Base-by-base conservation (phyloP, 2,888 invertebrate species). In the Halocaridina rubra region DNA sequence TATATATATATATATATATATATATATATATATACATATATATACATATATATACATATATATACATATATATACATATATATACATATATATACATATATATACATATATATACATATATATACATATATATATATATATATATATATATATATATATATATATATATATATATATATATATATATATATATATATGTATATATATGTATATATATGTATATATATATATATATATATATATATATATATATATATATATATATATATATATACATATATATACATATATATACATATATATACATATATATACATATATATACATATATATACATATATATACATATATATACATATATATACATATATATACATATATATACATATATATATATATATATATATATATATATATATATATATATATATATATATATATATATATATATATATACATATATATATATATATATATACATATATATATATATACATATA, bases 61-160 rank as follows among this genome's bases (percentile, higher is more conserved):
- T 86, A 77, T 69, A 75, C 89, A 85, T 85, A 84, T 82, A 67
- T 78, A 77, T 88, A 81, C 72, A 79, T 80, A 80, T 72, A 84
- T 78, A 61, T 67, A 67, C 64, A 67, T 67, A 78, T 78, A 33
- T 78, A 61, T 78, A 33, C 61, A 61, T 61, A 61, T 77, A 33
- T 77, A 33, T 77, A 33, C 61, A 33, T 77, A 32, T 71, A 19
- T 71, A 13, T 71, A 19, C 29, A 16, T 71, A 29, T 71, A 29
- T 71, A 29, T 71, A 29, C 29, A 1, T 71, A 27, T 71, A 29
- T 61, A 32, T 77, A 39, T 76, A 32, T 77, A 22, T 77, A 19
- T 61, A 39, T 61, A 8, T 77, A 39, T 77, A 32, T 76, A 19
- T 33, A 1, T 13, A 2, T n/a, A 10, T 24, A 19, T 16, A 8